phyloP scores from a whole-genome alignment of 2,113 vertebrate species.

The Antigone vipio region DNA sequence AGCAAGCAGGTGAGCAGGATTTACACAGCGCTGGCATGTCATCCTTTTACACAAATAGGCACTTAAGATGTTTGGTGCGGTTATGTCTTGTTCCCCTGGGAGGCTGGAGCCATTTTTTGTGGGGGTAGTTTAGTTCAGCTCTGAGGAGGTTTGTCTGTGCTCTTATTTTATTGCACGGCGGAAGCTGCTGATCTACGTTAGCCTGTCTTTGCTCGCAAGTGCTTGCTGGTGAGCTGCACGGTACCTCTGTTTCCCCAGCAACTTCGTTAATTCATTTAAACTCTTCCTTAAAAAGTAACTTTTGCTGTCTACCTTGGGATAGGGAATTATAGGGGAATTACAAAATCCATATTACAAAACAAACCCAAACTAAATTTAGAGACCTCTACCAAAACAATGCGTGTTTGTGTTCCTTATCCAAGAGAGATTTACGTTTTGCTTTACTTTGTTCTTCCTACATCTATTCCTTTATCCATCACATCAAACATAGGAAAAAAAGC shows the following conservation, averaged over 20 bases:
- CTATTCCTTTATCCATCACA: not conserved
- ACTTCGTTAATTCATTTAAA: constrained; percentile 26
- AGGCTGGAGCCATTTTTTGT: constrained; percentile 24
- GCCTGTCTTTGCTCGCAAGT: not conserved
- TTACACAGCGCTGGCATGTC: not conserved
- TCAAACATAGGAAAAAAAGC: not conserved
- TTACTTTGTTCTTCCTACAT: not conserved
- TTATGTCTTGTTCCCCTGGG: constrained; percentile 39
- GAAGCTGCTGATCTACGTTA: not conserved
- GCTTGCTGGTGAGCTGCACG: not conserved
- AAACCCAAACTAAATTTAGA: constrained; percentile 18
- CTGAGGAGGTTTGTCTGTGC: constrained; percentile 10
- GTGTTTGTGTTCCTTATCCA: not conserved
- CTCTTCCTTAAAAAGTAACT: constrained; percentile 34
- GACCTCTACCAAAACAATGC: not conserved
- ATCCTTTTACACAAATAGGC: constrained; percentile 22
- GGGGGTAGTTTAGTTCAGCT: constrained; percentile 15
- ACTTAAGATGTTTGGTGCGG: not conserved
- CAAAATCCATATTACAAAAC: constrained; percentile 52
- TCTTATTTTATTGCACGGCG: not conserved
- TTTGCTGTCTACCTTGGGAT: constrained; percentile 4
- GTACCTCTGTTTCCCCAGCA: constrained; percentile 20
- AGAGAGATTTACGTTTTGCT: not conserved
- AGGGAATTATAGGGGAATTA: constrained; percentile 20
- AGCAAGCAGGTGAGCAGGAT: constrained; percentile 35